These are phyloP conservation scores for Chironomus striatipennis DNA, from an alignment of 1,140 invertebrate species.

Conservation along the genomic window DNA sequence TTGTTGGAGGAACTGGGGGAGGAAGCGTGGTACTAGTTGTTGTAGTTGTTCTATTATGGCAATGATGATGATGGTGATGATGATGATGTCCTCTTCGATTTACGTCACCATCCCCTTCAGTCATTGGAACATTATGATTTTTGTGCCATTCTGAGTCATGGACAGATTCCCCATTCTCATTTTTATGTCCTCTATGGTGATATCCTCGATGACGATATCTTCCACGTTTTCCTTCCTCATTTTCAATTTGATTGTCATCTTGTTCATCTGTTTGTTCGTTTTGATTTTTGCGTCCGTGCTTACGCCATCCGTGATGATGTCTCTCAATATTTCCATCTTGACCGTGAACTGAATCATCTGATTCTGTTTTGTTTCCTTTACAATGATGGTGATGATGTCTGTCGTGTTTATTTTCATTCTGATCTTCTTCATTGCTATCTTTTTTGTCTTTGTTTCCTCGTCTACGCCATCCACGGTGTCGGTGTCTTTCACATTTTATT, in stretches of 20 bases:
- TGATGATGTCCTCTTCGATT: background rate
- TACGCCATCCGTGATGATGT: background rate
- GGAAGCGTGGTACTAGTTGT: background rate
- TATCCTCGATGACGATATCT: background rate
- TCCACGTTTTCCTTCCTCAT: background rate
- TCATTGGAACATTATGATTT: background rate
- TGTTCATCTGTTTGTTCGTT: background rate
- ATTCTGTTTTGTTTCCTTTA: too few relatives aligned
- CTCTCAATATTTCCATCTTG: background rate
- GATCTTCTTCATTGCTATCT: too few relatives aligned
- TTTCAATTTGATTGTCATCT: background rate
- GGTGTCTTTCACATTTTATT: too few relatives aligned
- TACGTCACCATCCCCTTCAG: background rate
- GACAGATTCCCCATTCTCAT: background rate
- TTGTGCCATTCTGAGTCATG: background rate
- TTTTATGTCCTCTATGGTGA: background rate
- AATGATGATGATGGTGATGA: background rate
- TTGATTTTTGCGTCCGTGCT: background rate
- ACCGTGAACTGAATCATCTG: background rate
- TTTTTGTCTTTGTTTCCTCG: too few relatives aligned
- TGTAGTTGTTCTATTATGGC: background rate
- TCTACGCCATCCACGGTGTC: too few relatives aligned
- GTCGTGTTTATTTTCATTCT: too few relatives aligned
- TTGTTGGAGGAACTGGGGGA: too few relatives aligned
- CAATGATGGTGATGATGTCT: too few relatives aligned